Evolutionary conservation across 2,113 vertebrate species (phyloP).

Genomic region (Raja brachyura): DNA sequence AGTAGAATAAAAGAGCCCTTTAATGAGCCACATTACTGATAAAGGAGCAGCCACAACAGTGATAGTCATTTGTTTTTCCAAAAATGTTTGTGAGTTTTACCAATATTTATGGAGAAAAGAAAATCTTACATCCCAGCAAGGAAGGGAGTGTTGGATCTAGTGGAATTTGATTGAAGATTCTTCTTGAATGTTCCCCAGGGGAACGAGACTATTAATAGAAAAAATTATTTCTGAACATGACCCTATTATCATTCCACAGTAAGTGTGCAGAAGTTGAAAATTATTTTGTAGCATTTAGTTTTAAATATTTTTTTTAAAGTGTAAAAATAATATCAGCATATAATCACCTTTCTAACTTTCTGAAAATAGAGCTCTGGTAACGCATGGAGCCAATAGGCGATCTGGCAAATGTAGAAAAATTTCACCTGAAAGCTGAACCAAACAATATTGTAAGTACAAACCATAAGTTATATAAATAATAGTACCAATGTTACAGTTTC

Average conservation of each 20-base stretch:
- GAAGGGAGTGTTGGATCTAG: neutral
- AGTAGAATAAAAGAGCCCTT: neutral
- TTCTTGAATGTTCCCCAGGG: neutral
- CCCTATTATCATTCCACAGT: neutral
- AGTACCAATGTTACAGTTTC: neutral
- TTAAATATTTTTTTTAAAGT: neutral
- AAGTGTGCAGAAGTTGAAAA: neutral
- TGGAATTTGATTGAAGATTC: neutral
- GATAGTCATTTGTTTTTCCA: neutral
- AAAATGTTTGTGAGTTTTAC: neutral
- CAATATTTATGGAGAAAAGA: neutral
- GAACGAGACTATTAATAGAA: neutral
- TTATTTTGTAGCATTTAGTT: neutral
- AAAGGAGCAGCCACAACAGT: neutral
- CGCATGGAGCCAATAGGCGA: slow-evolving; percentile 76
- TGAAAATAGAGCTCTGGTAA: slow-evolving; percentile 74
- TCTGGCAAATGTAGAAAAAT: slow-evolving; percentile 81
- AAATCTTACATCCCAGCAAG: neutral
- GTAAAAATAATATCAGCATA: neutral
- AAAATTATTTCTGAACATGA: neutral
- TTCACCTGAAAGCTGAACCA: slow-evolving; percentile 72
- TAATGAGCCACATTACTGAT: neutral
- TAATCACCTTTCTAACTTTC: slow-evolving; percentile 69
- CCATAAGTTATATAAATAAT: neutral
- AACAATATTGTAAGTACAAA: slow-evolving; percentile 9